Conservation (phyloP, 2,113 vertebrate genomes). For the Emberiza fucata region DNA sequence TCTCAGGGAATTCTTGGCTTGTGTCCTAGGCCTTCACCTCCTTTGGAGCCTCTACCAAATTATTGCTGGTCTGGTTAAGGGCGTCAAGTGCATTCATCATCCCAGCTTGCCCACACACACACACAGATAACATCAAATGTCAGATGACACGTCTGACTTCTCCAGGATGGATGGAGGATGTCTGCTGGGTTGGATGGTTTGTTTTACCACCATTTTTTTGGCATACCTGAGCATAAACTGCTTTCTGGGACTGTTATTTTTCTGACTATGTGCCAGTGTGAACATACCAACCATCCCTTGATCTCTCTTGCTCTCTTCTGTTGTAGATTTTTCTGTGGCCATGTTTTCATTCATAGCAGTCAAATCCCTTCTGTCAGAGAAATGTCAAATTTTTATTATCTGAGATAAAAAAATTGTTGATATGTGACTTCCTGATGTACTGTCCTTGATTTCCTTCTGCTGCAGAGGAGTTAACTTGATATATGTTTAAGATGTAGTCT, state of each 20-base stretch:
- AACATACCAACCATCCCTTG: fast-evolving
- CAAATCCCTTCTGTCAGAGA: neutral
- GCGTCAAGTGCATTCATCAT: neutral
- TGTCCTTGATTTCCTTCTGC: neutral
- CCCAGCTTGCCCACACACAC: neutral
- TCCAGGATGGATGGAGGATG: neutral
- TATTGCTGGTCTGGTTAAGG: neutral
- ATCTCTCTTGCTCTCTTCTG: neutral
- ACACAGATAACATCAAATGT: neutral
- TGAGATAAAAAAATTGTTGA: neutral
- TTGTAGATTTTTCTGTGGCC: neutral
- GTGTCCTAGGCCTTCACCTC: neutral
- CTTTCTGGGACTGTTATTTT: neutral
- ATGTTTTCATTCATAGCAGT: neutral
- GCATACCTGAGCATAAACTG: neutral
- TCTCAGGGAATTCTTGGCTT: neutral
- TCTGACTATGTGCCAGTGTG: neutral
- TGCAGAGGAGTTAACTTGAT: neutral
- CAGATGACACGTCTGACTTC: neutral
- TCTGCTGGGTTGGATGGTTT: neutral
- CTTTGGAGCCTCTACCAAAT: neutral
- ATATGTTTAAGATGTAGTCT: neutral
- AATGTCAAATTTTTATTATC: neutral
- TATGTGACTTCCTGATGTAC: neutral
- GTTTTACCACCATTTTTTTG: neutral